Conservation (phyloP, 2,888 invertebrate genomes). For the Orthonevra nobilis region DNA sequence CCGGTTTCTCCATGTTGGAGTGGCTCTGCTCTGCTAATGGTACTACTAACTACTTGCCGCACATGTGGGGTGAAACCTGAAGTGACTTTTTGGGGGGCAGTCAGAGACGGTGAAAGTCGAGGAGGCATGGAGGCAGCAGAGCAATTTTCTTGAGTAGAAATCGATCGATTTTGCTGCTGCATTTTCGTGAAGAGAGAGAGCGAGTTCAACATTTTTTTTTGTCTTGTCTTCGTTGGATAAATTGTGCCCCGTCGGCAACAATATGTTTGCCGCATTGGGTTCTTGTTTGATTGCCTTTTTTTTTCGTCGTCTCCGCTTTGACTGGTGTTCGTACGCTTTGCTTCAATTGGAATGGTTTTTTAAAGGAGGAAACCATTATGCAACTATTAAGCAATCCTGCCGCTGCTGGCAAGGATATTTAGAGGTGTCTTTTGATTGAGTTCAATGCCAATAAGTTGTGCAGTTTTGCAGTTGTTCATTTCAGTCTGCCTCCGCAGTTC, state of each 20-base stretch:
- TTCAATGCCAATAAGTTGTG: conserved; percentile 58
- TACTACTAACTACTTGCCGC: too few species aligned
- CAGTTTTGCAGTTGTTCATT: too few species aligned
- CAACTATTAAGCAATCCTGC: conserved; percentile 68
- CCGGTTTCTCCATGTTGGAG: conserved; percentile 59
- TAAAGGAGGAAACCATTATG: conserved; percentile 64
- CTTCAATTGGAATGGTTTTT: conserved; percentile 29
- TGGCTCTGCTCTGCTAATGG: conserved; percentile 15
- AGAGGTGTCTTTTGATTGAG: conserved; percentile 62
- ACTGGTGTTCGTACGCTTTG: too few species aligned
- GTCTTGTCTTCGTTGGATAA: conserved; percentile 42
- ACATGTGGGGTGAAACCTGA: conserved; percentile 13
- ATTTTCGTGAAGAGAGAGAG: conserved; percentile 43
- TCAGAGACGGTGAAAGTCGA: conserved; percentile 29
- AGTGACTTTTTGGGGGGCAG: conserved; percentile 19
- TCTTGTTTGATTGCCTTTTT: conserved; percentile 49
- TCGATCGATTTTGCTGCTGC: conserved; percentile 65
- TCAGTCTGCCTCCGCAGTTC: too few species aligned
- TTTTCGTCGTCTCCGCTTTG: neutral
- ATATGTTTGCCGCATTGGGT: conserved; percentile 64
- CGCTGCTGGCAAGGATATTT: conserved; percentile 57
- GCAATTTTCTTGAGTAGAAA: conserved; percentile 66
- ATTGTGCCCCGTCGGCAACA: conserved; percentile 55
- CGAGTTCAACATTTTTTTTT: conserved; percentile 14
- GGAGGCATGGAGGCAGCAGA: conserved; percentile 24